Conservation (phyloP, 2,888 invertebrate species). For the Sarcophaga caerulescens region DNA sequence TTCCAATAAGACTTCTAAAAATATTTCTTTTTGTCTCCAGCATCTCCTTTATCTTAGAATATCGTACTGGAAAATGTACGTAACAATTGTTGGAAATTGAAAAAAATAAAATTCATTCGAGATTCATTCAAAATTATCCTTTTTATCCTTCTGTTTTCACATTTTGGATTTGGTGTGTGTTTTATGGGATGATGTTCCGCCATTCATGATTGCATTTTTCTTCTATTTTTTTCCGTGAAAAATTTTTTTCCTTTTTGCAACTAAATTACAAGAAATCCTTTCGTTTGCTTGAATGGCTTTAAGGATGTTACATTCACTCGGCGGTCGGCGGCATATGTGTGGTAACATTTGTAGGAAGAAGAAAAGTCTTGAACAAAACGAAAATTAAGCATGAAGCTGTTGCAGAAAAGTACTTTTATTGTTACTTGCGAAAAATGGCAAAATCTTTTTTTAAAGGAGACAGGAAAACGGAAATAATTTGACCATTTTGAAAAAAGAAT, state of each 20-base stretch:
- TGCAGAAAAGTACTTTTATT: slow-evolving; percentile 16
- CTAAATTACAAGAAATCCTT: slow-evolving; percentile 79
- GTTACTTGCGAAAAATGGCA: no score
- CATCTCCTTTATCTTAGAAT: not conserved
- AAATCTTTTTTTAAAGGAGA: slow-evolving; percentile 26
- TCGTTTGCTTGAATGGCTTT: slow-evolving; percentile 78
- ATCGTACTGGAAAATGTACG: not conserved
- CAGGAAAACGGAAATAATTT: slow-evolving; percentile 76
- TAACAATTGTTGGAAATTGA: not conserved
- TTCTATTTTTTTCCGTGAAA: not conserved
- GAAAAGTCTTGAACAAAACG: no score
- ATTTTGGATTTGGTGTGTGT: slow-evolving; percentile 27
- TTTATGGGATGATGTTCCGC: slow-evolving; percentile 9
- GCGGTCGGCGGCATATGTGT: slow-evolving; percentile 31
- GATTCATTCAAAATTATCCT: not conserved
- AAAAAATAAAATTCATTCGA: not conserved
- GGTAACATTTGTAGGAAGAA: slow-evolving; percentile 13
- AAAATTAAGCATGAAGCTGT: slow-evolving; percentile 13
- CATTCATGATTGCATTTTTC: slow-evolving; percentile 5
- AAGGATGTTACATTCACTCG: slow-evolving; percentile 51
- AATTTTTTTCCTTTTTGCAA: slow-evolving; percentile 55
- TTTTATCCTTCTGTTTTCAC: slow-evolving; percentile 46
- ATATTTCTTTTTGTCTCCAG: no score
- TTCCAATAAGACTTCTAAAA: no score
- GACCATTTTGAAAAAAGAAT: slow-evolving; percentile 70